A percentile compares a stretch with the other conserved stretches of the same genome.
These are phyloP conservation scores for Ranitomeya variabilis DNA, from an alignment of 2,113 vertebrate species.

Conservation along the genomic window DNA sequence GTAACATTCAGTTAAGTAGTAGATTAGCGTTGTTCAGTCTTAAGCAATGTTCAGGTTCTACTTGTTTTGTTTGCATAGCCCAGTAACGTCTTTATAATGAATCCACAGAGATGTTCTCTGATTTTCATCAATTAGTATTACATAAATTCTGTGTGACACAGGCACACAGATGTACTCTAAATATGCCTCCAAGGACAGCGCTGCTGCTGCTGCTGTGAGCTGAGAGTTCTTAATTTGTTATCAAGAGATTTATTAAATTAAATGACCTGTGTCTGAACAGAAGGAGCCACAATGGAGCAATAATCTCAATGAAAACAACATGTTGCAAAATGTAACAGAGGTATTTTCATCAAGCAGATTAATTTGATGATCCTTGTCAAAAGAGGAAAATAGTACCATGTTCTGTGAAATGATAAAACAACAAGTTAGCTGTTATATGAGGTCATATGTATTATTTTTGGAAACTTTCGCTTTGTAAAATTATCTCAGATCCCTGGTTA, in stretches of 20 bases:
- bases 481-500: background rate
- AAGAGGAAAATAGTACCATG: background rate
- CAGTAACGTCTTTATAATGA: constrained; percentile 11
- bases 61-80: background rate
- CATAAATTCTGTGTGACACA: constrained; percentile 30
- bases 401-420: background rate
- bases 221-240: constrained; percentile 38
- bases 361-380: constrained; percentile 29
- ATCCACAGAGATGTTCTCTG: constrained; percentile 39
- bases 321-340: background rate
- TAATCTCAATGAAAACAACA: constrained; percentile 24
- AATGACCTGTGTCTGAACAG: constrained; percentile 2
- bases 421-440: background rate
- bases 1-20: background rate
- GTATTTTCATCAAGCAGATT: constrained; percentile 11
- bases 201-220: background rate
- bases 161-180: background rate
- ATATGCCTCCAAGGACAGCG: background rate
- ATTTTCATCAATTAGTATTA: constrained; percentile 50
- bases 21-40: background rate
- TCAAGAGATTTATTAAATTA: constrained; percentile 56
- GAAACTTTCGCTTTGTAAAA: background rate
- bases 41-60: background rate
- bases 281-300: background rate
- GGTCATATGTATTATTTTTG: background rate